Base-by-base conservation (phyloP, 2,888 invertebrate genomes). In the Cryptocheilus praepositus region DNA sequence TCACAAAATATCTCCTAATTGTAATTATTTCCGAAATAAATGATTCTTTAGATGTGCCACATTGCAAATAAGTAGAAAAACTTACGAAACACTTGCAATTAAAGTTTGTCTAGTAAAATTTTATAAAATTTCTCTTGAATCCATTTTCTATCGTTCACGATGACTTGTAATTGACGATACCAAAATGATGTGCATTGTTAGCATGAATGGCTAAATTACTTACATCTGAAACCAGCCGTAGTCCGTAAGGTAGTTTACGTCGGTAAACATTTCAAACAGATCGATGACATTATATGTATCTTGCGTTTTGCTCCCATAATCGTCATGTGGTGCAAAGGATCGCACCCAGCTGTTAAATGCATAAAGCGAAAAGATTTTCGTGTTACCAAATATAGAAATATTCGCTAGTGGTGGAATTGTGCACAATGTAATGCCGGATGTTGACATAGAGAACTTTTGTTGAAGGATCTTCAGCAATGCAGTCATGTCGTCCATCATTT, bases 401-500 rank as follows among this genome's bases (percentile, higher is more conserved):
- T 85, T 85, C 0, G 73, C 84, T 45, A 85, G 65, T 0, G 85
- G 85, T 46, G 85, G 84, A 25, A 85, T 70, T 0, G 85, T 85
- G 57, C 85, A 85, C 0, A 85, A 43, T 0, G 81, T 85, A 0
- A 85, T 83, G 0, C 79, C 80, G 18, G 74, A 64, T 21, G 73
- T 64, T 0, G 77, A 74, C 25, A 82, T 72, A 3, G 76, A 70
- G 61, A 80, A 84, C 45, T 74, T 79, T 0, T 53, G 51, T 8
- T 73, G 70, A 0, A 80, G 71, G 5, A 77, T 25, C 0, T 71
- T 21, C 46, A 85, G 51, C 1, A 85, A 61, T 4, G 72, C 55
- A 22, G 74, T 62, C 65, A 79, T 82, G 56, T 83, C 81, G 0
- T 70, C 28, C 4, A 71, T 70, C 79, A 85, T 83, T 11, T 76